Base-by-base conservation (phyloP, 1,140 invertebrate species). In the Cydia strobilella region DNA sequence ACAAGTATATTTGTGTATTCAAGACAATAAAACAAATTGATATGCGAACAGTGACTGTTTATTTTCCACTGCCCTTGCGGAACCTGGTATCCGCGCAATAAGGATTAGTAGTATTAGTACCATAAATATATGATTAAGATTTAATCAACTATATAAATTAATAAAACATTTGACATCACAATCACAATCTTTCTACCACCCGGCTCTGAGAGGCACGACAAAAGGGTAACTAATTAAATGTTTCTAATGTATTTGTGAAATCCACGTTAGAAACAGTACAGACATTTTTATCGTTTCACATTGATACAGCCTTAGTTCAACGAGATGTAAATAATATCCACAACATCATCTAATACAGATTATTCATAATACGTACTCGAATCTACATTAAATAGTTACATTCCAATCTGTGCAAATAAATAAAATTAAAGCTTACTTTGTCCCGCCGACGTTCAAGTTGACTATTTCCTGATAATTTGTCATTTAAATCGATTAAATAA, bases 391-490 rank as follows among this genome's bases (percentile, higher is more conserved):
- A 59, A 23, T 3, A 59, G 9, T 72, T 48, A 42, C 12, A 51
- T 51, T 18, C 4, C 15, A 42, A 9, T 13, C 15, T 72, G 13
- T 48, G 18, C 31, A 42, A 72, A 31, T 15, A 27, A 69, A 69
- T n/a, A 15, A 35, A 69, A 69, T 69, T n/a, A 69, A 0, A 62
- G 76, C 77, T 79, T 87, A 91, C 90, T 83, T 88, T 66, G 88
- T 91, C 31, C 90, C 90, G 63, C 90, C 90, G 25, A 91, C 79
- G 74, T 92, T 92, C 80, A 92, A 86, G 78, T 90, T 91, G 27
- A 92, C 90, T 71, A 92, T 92, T 86, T 92, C 90, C 83, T 92
- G 90, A 80, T 91, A 91, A 75, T 91, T 91, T 74, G 90, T 86
- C 90, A 92, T 92, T 81, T 73, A 73, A 59, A 74, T 74, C 39